Conservation (phyloP, 2,113 vertebrate species). For the Prolemur simus region DNA sequence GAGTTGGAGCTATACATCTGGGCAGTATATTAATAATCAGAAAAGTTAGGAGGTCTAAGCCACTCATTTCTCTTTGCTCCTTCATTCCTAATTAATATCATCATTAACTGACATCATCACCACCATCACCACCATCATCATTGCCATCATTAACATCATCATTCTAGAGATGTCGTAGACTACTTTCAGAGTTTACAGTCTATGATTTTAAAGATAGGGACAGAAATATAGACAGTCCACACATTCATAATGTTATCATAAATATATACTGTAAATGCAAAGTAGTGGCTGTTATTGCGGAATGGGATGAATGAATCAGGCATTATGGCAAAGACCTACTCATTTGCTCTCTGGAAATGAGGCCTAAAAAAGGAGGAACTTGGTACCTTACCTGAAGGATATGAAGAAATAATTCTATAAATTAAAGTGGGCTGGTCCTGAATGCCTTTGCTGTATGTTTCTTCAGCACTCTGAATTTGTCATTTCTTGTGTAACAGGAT, state of each 20-base stretch:
- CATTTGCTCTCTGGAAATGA: background rate
- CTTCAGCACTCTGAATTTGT: background rate
- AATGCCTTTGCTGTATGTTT: background rate
- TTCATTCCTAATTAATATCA: background rate
- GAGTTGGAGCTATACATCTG: background rate
- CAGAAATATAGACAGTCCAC: background rate
- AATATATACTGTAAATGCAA: background rate
- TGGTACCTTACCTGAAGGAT: background rate
- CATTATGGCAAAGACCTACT: background rate
- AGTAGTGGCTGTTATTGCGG: background rate
- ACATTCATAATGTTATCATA: background rate
- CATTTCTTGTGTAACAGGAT: conserved; percentile 16
- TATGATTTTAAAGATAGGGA: background rate
- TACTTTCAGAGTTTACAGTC: background rate
- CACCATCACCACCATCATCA: background rate
- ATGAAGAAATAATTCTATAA: background rate
- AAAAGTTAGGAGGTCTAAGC: background rate
- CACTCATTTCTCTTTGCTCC: background rate
- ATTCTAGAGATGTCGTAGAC: background rate
- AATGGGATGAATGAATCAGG: background rate
- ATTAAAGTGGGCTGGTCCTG: background rate
- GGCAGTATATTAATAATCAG: background rate
- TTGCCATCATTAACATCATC: no score
- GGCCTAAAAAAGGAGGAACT: background rate
- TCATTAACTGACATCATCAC: background rate